A percentile compares a stretch with the other conserved stretches of the same genome.
Evolutionary conservation across 2,113 vertebrate species (phyloP).

Genomic region (Oxygymnocypris stewartii): DNA sequence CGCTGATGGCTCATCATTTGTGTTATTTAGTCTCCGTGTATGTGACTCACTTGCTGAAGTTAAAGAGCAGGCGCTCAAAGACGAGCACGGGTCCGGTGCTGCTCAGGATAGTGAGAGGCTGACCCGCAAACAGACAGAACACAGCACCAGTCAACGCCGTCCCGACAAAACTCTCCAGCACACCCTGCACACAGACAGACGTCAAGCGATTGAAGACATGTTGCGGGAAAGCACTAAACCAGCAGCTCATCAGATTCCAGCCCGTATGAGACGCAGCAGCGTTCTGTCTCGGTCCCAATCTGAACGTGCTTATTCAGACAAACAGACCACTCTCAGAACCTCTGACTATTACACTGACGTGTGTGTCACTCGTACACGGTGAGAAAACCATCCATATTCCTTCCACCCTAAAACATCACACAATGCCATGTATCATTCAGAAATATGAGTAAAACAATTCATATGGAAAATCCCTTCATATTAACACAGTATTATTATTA

Average conservation of each 20-base stretch:
- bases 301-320: slow-evolving; percentile 10
- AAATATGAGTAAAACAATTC: not conserved
- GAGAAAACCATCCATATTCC: not conserved
- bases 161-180: slow-evolving; percentile 96
- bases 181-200: slow-evolving; percentile 75
- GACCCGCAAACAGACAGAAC: slow-evolving; percentile 93
- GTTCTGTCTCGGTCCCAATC: not conserved
- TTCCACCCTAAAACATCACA: not conserved
- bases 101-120: slow-evolving; percentile 95
- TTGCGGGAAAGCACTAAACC: not conserved
- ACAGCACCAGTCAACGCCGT: slow-evolving; percentile 87
- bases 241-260: slow-evolving; percentile 1
- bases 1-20: not conserved
- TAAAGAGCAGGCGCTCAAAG: slow-evolving; percentile 94
- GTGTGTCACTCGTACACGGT: not conserved
- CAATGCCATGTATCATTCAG: not conserved
- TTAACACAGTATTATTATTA: not conserved
- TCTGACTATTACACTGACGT: not conserved
- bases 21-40: not conserved
- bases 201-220: not conserved
- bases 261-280: not conserved
- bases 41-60: slow-evolving; percentile 90
- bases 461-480: not conserved
- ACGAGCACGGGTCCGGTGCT: slow-evolving; percentile 96
- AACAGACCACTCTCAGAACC: not conserved